A percentile compares a stretch with the other conserved stretches of the same genome.
Evolutionary conservation across 2,113 vertebrate genomes (phyloP).

Genomic region (Lagopus muta): DNA sequence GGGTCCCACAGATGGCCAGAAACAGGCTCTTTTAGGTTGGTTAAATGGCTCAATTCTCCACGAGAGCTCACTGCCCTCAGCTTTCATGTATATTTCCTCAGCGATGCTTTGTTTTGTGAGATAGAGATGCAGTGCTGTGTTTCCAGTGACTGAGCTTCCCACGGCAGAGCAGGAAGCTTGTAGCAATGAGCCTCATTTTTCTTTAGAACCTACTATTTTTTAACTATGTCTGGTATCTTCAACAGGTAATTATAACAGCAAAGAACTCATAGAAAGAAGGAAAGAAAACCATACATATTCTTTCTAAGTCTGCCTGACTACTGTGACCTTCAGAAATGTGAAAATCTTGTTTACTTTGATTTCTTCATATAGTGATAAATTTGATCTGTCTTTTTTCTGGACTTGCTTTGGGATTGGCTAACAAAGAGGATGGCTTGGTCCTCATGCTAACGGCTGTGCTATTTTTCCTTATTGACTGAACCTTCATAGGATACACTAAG

Average conservation of each 20-base stretch:
- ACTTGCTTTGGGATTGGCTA: neutral
- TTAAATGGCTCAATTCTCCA: neutral
- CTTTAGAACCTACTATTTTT: neutral
- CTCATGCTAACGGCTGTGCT: neutral
- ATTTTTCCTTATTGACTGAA: neutral
- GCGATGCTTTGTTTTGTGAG: neutral
- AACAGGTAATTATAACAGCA: neutral
- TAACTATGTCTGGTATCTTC: neutral
- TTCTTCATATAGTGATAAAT: neutral
- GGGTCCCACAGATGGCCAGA: neutral
- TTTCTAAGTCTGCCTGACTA: neutral
- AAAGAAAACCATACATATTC: neutral
- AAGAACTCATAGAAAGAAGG: neutral
- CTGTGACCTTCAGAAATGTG: neutral
- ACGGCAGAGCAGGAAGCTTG: neutral
- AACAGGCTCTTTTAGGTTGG: neutral
- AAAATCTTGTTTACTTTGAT: conserved; percentile 17
- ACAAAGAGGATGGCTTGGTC: neutral
- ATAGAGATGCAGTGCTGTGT: neutral
- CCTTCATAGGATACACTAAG: neutral
- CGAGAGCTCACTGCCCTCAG: neutral
- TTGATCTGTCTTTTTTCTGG: neutral
- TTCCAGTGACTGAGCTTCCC: neutral
- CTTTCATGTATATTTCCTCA: accelerated
- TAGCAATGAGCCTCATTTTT: neutral